phyloP scores from a whole-genome alignment of 2,888 invertebrate species.

The Synergus japonicus region DNA sequence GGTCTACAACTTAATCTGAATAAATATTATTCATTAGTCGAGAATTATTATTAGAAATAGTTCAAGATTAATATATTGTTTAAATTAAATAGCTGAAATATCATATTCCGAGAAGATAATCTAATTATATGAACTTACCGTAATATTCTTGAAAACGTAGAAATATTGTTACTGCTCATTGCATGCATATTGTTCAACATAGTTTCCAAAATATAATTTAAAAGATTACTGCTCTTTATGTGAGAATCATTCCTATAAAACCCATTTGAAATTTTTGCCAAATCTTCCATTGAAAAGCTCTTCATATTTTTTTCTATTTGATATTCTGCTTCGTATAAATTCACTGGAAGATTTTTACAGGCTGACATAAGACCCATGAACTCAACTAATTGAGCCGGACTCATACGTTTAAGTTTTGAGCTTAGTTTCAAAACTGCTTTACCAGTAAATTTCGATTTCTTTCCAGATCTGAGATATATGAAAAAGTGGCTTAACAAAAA shows the following conservation, averaged over 20 bases:
- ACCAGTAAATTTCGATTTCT: background rate
- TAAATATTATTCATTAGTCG: background rate
- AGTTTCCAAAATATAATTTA: background rate
- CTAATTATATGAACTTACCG: background rate
- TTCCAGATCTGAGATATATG: background rate
- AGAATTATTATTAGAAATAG: background rate
- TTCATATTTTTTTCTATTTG: constrained; percentile 3
- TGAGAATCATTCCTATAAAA: background rate
- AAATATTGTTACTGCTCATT: background rate
- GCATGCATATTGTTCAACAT: background rate
- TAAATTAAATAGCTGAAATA: no score
- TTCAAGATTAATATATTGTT: background rate
- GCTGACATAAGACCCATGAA: background rate
- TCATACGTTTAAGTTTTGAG: background rate
- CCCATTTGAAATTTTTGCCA: background rate
- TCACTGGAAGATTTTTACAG: background rate
- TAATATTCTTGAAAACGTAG: background rate
- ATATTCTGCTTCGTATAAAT: constrained; percentile 7
- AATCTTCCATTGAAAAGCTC: background rate
- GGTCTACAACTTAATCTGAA: background rate
- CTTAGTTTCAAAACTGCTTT: background rate
- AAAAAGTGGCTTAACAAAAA: background rate
- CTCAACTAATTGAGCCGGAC: background rate
- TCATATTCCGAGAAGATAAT: background rate
- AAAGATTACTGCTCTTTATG: background rate